Evolutionary conservation across 2,113 vertebrate genomes (phyloP), one percentile per base, ranked within the genome.

Genomic region (Azemiops feae): DNA sequence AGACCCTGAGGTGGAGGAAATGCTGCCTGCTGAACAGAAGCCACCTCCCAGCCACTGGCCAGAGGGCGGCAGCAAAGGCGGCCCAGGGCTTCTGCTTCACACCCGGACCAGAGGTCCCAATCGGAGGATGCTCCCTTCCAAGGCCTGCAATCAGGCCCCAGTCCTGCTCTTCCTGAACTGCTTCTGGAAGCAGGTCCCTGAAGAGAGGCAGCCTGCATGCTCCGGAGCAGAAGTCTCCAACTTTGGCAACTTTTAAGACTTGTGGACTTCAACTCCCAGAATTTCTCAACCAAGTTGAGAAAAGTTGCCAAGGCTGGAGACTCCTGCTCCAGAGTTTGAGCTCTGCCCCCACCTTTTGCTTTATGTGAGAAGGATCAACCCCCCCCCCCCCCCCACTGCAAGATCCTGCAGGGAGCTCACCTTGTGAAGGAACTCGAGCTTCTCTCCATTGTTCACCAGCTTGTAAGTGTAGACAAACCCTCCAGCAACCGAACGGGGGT

Each of bases 401-500:
- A 20, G 4, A 10, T 6, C 1, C 45, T 11, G 25, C 47, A 27
- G 22, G 34, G 23, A 69, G 43, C 54, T 94, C 95, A 99, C 99
- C 99, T 99, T 99, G 97, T 99, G 99, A 92, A 99, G 96, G 94
- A 99, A 99, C 96, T 99, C 99, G 95, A 99, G 98, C 96, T 99
- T 99, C 95, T 99, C 99, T 0, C 99, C 99, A 74, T 95, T 98
- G 10, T 98, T 98, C 50, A 96, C 96, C 86, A 99, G 98, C 20
- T 99, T 98, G 96, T 99, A 99, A 0, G 99, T 99, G 96, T 99
- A 99, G 94, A 99, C 99, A 94, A 99, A 99, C 2, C 99, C 99
- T 0, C 99, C 99, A 1, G 97, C 97, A 45, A 99, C 99, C 0
- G 99, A 99, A 88, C 99, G 98, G 0, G 99, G 99, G 95, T 99